Percentiles rank a stretch among this genome's conserved stretches.
phyloP scores from a whole-genome alignment of 1,140 invertebrate species.

The Pseudomyrmex dendroicus region DNA sequence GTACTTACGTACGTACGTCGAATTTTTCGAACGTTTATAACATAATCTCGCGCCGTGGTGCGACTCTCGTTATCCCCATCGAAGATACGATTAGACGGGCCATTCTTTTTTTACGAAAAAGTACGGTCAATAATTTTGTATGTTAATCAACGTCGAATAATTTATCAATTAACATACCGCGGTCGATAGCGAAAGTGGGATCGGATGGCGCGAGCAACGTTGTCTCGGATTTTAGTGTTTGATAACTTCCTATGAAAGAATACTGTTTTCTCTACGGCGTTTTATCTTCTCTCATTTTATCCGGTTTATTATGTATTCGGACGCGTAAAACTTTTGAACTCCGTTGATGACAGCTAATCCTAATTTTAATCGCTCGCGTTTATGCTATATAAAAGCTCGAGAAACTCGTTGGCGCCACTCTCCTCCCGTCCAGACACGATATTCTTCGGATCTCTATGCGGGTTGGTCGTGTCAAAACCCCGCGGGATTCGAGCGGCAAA shows the following conservation, averaged over 20 bases:
- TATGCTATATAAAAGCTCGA: neutral
- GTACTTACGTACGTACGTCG: neutral
- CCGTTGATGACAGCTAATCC: neutral
- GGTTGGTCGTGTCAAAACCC: slow-evolving; percentile 39
- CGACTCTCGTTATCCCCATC: slow-evolving; percentile 38
- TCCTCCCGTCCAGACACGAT: neutral
- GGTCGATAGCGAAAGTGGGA: neutral
- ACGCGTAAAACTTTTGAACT: slow-evolving; percentile 10
- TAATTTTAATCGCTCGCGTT: slow-evolving; percentile 17
- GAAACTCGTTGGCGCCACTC: slow-evolving; percentile 3
- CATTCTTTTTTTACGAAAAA: slow-evolving; percentile 20
- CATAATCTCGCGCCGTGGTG: slow-evolving; percentile 14
- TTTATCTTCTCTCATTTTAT: neutral
- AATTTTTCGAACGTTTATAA: slow-evolving; percentile 28
- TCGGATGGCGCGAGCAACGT: neutral
- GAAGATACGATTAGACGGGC: slow-evolving; percentile 20
- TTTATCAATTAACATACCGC: neutral
- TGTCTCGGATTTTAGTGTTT: neutral
- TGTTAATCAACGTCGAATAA: slow-evolving; percentile 33
- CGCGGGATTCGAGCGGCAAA: slow-evolving; percentile 58
- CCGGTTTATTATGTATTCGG: too few species aligned
- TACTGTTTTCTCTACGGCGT: too few species aligned
- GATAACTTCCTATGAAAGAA: neutral
- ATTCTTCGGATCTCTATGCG: neutral
- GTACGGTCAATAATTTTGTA: slow-evolving; percentile 23